Base-by-base conservation (phyloP, 2,888 invertebrate species). In the Scelioninae gen. 1 region DNA sequence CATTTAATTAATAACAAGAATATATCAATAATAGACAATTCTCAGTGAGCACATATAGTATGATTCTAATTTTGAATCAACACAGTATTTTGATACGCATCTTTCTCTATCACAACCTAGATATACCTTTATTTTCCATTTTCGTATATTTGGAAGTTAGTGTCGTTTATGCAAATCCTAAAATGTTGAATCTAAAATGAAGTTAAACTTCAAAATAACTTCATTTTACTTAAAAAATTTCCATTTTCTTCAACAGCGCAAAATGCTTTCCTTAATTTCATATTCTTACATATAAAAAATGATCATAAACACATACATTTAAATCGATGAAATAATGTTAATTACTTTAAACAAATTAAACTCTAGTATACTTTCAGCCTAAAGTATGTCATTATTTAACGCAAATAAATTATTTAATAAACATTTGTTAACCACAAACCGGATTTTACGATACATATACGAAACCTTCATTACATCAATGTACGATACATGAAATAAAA, bases 261-360 rank as follows among this genome's bases (percentile, higher is more conserved):
- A 65, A 51, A 65, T 23, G 9, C 63, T 34, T 15, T 45, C 47
- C 11, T 58, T 45, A 32, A 32, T 63, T 49, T 34, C 58, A 23
- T 9, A 40, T 58, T 40, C 40, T 63, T 49, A 49, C 49, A 49
- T 63, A 63, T 63, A 63, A 63, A n/a, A 63, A 63, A 15, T 63
- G 63, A 49, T 63, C 34, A 49, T 34, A 34, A 32, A 31, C 45
- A n/a, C 23, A 43, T 23, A 16, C 9, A 31, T 43, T 11, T n/a
- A 10, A 63, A 9, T 31, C 47, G 31, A 34, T 7, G 49, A 49
- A 23, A n/a, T 34, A 49, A 63, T 16, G 10, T 13, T 7, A 15
- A 49, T 47, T 34, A 31, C 11, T 34, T n/a, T 23, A 2, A 23
- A 23, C 4, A 23, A 23, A 23, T 23, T 23, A 23, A 2, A 23